These are phyloP conservation scores for Pyrochroa serraticornis DNA, from an alignment of 2,888 invertebrate genomes.

Conservation along the genomic window DNA sequence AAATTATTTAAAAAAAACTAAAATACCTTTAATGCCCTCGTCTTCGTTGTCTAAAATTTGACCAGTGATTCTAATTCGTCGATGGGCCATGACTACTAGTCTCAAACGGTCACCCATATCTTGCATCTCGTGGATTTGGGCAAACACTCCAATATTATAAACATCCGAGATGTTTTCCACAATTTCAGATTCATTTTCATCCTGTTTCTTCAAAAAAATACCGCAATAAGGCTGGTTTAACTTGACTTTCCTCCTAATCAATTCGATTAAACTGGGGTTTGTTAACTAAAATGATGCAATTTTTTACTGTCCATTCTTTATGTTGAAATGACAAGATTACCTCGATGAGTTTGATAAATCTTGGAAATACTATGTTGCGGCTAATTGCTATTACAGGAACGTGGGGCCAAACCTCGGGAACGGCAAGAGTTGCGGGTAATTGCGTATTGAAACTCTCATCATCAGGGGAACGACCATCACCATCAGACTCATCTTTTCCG, in stretches of 20 bases:
- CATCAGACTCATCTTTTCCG: slow-evolving; percentile 41
- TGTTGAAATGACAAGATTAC: slow-evolving; percentile 57
- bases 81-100: slow-evolving; percentile 93
- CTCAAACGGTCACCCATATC: slow-evolving; percentile 89
- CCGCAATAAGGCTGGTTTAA: slow-evolving; percentile 97
- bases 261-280: slow-evolving; percentile 84
- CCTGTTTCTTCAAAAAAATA: slow-evolving; percentile 91
- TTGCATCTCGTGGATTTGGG: slow-evolving; percentile 97
- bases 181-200: slow-evolving; percentile 86
- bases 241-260: slow-evolving; percentile 91
- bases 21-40: slow-evolving; percentile 60
- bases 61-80: slow-evolving; percentile 81
- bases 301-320: background rate
- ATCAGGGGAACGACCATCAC: slow-evolving; percentile 44
- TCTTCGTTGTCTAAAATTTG: slow-evolving; percentile 78
- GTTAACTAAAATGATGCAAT: slow-evolving; percentile 69
- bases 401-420: slow-evolving; percentile 96
- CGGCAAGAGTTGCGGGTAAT: slow-evolving; percentile 86
- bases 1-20: background rate
- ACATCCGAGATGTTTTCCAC: slow-evolving; percentile 85
- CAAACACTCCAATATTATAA: slow-evolving; percentile 92
- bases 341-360: slow-evolving; percentile 97
- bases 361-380: slow-evolving; percentile 95
- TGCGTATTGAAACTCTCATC: slow-evolving; percentile 61
- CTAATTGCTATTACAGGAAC: slow-evolving; percentile 94